These are phyloP conservation scores for Drosophila ohnishii DNA, from an alignment of 1,140 invertebrate species.

Conservation along the genomic window DNA sequence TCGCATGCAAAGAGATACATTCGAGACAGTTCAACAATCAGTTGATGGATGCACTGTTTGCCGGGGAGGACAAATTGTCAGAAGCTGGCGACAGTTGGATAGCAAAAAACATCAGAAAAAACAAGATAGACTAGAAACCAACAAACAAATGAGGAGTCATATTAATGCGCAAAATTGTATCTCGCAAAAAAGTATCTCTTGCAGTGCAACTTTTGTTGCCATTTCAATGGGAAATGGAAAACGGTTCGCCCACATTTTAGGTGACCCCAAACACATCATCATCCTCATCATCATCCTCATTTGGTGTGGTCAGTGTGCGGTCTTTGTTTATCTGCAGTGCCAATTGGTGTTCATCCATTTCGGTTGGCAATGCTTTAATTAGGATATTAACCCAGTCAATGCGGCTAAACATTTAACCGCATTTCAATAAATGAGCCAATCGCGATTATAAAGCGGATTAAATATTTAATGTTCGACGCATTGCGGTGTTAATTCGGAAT, in stretches of 20 bases:
- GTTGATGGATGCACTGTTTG: conserved; percentile 50
- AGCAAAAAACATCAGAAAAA: conserved; percentile 2
- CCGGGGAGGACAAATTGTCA: conserved; percentile 19
- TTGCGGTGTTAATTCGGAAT: conserved; percentile 1
- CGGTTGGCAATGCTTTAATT: conserved; percentile 34
- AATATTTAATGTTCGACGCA: conserved; percentile 20
- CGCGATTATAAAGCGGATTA: conserved; percentile 31
- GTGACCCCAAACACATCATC: conserved; percentile 17
- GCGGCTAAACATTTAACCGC: conserved; percentile 28
- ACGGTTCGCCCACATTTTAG: conserved; percentile 4
- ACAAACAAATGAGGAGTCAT: conserved; percentile 20
- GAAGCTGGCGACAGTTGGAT: conserved; percentile 19
- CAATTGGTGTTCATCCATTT: conserved; percentile 34
- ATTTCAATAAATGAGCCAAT: conserved; percentile 41
- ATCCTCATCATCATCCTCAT: neutral
- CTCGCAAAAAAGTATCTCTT: conserved; percentile 8
- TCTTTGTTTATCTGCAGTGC: conserved; percentile 15
- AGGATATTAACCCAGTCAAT: conserved; percentile 29
- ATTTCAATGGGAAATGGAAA: conserved; percentile 8
- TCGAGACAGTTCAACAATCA: conserved; percentile 41
- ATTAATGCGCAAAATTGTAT: conserved; percentile 25
- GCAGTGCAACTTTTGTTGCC: conserved; percentile 7
- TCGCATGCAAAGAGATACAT: conserved; percentile 45
- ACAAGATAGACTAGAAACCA: conserved; percentile 7
- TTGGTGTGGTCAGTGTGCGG: conserved; percentile 21